A percentile compares a stretch with the other conserved stretches of the same genome.
These are phyloP conservation scores for Strix aluco DNA, from an alignment of 2,113 vertebrate species.

Conservation along the genomic window DNA sequence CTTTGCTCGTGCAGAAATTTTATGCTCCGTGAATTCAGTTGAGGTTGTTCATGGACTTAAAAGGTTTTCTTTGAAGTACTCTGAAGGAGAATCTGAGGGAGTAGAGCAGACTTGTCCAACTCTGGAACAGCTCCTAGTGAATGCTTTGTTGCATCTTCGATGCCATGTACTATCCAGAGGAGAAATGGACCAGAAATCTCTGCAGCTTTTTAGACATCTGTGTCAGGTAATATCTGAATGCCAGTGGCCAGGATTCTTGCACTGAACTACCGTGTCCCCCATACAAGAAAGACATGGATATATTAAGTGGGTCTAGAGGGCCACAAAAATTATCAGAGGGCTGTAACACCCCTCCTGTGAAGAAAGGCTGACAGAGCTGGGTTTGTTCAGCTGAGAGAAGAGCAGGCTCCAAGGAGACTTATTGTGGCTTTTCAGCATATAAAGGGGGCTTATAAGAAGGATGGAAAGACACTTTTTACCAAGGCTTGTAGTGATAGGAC, in stretches of 20 bases:
- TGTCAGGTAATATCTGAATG: constrained; percentile 81
- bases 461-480: neutral
- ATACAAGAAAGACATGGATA: neutral
- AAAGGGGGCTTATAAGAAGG: neutral
- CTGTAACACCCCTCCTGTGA: neutral
- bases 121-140: constrained; percentile 83
- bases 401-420: neutral
- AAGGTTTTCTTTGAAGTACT: constrained; percentile 75
- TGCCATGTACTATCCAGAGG: constrained; percentile 83
- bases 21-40: constrained; percentile 86
- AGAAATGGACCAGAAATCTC: constrained; percentile 80
- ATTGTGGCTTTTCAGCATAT: neutral
- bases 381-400: neutral
- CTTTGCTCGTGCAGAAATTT: constrained; percentile 83
- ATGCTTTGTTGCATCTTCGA: constrained; percentile 84
- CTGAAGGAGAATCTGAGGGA: constrained; percentile 41
- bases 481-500: neutral
- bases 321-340: neutral
- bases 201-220: constrained; percentile 89
- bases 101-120: constrained; percentile 63
- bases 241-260: neutral
- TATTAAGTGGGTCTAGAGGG: neutral
- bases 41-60: constrained; percentile 80
- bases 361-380: neutral
- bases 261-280: neutral